These are phyloP conservation scores for Falco concolor DNA, from an alignment of 2,797 vertebrate species.

Conservation along the genomic window DNA sequence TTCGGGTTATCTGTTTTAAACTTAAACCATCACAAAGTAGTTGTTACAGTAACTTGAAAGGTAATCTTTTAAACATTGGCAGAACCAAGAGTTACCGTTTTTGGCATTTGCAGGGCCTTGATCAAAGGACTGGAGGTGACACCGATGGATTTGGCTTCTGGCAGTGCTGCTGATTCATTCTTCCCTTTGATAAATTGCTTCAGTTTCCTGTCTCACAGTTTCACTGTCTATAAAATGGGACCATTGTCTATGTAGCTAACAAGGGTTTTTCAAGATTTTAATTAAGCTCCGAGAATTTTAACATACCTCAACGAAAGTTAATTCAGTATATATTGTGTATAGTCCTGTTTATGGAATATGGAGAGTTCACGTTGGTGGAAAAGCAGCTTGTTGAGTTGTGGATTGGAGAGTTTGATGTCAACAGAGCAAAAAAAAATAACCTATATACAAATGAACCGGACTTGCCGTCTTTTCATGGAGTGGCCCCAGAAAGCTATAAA, in stretches of 20 bases:
- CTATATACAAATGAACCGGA: not conserved
- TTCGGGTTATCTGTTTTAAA: not conserved
- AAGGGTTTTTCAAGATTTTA: not conserved
- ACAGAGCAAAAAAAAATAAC: not conserved
- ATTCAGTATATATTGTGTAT: not conserved
- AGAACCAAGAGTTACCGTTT: not conserved
- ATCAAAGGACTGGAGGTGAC: not conserved
- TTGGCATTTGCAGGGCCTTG: not conserved
- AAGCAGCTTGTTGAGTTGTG: not conserved
- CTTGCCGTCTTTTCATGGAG: not conserved
- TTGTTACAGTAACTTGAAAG: not conserved
- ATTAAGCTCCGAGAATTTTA: not conserved
- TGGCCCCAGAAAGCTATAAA: not conserved
- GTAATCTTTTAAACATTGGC: not conserved
- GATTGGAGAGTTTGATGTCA: not conserved
- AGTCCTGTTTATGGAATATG: not conserved
- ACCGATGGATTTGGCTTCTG: not conserved
- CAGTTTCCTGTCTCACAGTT: not conserved
- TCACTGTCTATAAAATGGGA: not conserved
- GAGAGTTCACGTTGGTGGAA: not conserved
- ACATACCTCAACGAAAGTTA: not conserved
- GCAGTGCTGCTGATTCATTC: not conserved
- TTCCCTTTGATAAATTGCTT: not conserved
- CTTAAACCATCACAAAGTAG: not conserved
- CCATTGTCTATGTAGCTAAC: not conserved